These are phyloP conservation scores for Lagodon rhomboides DNA, from an alignment of 2,797 vertebrate genomes.

Conservation along the genomic window DNA sequence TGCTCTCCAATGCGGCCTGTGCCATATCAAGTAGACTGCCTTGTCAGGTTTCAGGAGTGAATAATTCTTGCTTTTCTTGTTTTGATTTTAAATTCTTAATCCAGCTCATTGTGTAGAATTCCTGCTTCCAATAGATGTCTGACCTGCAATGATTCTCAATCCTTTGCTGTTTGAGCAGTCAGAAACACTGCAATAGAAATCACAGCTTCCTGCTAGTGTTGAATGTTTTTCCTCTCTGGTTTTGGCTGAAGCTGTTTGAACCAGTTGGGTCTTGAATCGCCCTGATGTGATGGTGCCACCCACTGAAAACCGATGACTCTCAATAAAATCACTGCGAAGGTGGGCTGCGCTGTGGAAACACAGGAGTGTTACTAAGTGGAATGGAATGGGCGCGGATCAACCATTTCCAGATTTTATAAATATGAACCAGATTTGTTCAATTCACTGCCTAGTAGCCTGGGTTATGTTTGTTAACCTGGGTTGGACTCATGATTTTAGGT, in stretches of 20 bases:
- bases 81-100: conserved; percentile 31
- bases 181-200: conserved; percentile 28
- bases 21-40: conserved; percentile 45
- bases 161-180: conserved; percentile 6
- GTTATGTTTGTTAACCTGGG: conserved; percentile 44
- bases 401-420: conserved; percentile 37
- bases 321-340: conserved; percentile 3
- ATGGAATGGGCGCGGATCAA: conserved; percentile 19
- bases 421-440: conserved; percentile 41
- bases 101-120: conserved; percentile 15
- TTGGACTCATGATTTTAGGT: conserved; percentile 57
- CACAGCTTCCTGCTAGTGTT: conserved; percentile 43
- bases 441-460: conserved; percentile 58
- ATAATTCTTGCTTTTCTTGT: conserved; percentile 24
- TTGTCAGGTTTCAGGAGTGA: conserved; percentile 18
- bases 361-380: conserved; percentile 18
- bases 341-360: conserved; percentile 37
- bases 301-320: conserved; percentile 39
- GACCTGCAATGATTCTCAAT: not conserved
- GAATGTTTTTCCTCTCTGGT: conserved; percentile 41
- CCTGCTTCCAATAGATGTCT: conserved; percentile 21
- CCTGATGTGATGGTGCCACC: conserved; percentile 23
- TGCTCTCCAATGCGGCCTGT: conserved; percentile 45
- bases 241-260: conserved; percentile 36
- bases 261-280: conserved; percentile 32